Evolutionary conservation across 1,140 invertebrate species (phyloP).

Genomic region (Cyphomyrmex costatus): DNA sequence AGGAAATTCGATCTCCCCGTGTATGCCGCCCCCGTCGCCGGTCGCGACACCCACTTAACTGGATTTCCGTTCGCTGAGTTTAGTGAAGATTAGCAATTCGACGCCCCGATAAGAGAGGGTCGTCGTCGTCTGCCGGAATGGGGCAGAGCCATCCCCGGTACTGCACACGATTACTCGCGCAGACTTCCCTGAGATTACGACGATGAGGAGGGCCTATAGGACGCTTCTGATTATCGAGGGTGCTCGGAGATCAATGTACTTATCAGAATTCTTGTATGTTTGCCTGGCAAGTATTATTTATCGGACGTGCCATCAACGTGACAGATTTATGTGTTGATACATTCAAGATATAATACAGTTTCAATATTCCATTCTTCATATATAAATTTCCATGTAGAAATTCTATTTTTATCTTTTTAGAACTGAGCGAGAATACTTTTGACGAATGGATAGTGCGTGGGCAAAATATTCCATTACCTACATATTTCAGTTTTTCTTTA

Average conservation of each 20-base stretch:
- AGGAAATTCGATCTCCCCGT: slow-evolving; percentile 70
- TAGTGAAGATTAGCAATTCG: slow-evolving; percentile 77
- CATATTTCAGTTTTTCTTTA: neutral
- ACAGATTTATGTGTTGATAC: neutral
- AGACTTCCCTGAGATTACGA: slow-evolving; percentile 59
- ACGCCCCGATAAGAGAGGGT: slow-evolving; percentile 68
- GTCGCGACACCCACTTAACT: slow-evolving; percentile 78
- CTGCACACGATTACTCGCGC: slow-evolving; percentile 56
- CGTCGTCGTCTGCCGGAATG: slow-evolving; percentile 40
- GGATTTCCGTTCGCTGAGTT: slow-evolving; percentile 75
- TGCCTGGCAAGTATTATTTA: slow-evolving; percentile 22
- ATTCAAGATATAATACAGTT: neutral
- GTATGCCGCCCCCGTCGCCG: slow-evolving; percentile 56
- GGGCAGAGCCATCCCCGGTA: neutral
- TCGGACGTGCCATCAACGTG: neutral
- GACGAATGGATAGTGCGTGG: neutral
- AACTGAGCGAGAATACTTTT: slow-evolving; percentile 6
- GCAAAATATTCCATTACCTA: neutral
- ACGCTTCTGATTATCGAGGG: slow-evolving; percentile 28
- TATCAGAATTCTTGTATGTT: slow-evolving; percentile 13
- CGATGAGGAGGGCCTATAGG: neutral
- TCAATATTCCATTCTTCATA: neutral
- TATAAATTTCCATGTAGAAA: neutral
- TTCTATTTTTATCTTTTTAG: neutral
- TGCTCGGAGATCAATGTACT: slow-evolving; percentile 34